Evolutionary conservation across 2,113 vertebrate genomes (phyloP).

Genomic region (Halichoeres trimaculatus): DNA sequence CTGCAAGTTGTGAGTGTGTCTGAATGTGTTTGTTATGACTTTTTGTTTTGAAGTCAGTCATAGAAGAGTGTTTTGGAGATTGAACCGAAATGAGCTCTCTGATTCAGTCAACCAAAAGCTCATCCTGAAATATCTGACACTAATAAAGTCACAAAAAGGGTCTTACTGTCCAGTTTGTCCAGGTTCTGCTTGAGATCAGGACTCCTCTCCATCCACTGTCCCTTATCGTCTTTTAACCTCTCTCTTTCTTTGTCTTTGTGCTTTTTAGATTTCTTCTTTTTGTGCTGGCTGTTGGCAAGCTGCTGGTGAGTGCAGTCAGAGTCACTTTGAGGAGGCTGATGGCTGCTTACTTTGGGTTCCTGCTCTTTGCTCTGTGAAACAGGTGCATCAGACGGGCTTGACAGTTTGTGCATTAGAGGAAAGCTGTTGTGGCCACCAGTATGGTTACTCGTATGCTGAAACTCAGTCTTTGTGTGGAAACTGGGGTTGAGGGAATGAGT

Average conservation of each 20-base stretch:
- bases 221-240: conserved; percentile 72
- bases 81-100: background rate
- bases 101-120: background rate
- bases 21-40: too few relatives aligned
- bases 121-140: background rate
- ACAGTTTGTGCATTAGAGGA: conserved; percentile 63
- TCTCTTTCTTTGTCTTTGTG: conserved; percentile 82
- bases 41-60: too few relatives aligned
- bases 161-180: conserved; percentile 80
- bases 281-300: conserved; percentile 70
- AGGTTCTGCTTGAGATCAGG: conserved; percentile 73
- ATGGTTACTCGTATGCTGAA: conserved; percentile 60
- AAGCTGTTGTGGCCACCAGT: conserved; percentile 52
- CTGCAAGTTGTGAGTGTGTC: conserved; percentile 1
- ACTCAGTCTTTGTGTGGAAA: conserved; percentile 72
- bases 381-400: conserved; percentile 41
- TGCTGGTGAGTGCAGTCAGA: conserved; percentile 58
- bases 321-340: conserved; percentile 29
- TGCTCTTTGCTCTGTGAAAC: conserved; percentile 50
- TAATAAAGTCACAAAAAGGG: background rate
- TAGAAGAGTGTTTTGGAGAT: background rate
- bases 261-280: conserved; percentile 83
- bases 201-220: conserved; percentile 72
- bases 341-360: conserved; percentile 49
- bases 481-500: conserved; percentile 46